Evolutionary conservation across 2,888 invertebrate species (phyloP).

Genomic region (Latrodectus hesperus): DNA sequence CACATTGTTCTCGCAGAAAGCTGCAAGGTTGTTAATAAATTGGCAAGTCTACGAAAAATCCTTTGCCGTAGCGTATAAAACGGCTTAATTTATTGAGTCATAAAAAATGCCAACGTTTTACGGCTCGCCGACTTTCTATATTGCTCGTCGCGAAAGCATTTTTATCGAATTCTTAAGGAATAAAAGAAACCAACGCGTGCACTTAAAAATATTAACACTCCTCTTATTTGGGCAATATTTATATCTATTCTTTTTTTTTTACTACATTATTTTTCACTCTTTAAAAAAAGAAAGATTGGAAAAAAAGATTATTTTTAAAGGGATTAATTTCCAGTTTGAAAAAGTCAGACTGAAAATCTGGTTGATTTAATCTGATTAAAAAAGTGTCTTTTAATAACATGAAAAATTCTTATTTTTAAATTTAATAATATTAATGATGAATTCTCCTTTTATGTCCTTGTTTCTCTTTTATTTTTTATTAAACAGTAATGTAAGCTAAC

Average conservation of each 20-base stretch:
- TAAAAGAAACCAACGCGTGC: slow-evolving; percentile 13
- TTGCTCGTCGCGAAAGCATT: slow-evolving; percentile 3
- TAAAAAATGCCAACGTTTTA: slow-evolving; percentile 25
- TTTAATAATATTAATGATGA: too few relatives aligned
- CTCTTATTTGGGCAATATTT: not conserved
- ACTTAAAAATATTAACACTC: slow-evolving; percentile 41
- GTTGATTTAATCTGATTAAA: too few relatives aligned
- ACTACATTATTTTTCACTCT: not conserved
- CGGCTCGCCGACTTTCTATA: slow-evolving; percentile 35
- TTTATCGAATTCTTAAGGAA: slow-evolving; percentile 22
- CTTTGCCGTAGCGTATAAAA: slow-evolving; percentile 21
- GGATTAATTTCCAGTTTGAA: not conserved
- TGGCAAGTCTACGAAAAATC: not conserved
- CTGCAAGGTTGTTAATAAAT: not conserved
- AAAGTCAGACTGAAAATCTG: too few relatives aligned
- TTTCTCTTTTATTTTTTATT: too few relatives aligned
- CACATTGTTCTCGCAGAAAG: not conserved
- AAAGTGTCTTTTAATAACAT: too few relatives aligned
- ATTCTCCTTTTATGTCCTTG: too few relatives aligned
- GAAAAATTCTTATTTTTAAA: too few relatives aligned
- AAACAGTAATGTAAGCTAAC: too few relatives aligned
- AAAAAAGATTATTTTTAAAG: slow-evolving; percentile 18
- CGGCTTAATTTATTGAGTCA: slow-evolving; percentile 46
- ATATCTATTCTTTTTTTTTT: not conserved
- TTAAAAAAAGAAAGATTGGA: not conserved